phyloP scores from a whole-genome alignment of 2,888 invertebrate genomes.

The Nebria salina region DNA sequence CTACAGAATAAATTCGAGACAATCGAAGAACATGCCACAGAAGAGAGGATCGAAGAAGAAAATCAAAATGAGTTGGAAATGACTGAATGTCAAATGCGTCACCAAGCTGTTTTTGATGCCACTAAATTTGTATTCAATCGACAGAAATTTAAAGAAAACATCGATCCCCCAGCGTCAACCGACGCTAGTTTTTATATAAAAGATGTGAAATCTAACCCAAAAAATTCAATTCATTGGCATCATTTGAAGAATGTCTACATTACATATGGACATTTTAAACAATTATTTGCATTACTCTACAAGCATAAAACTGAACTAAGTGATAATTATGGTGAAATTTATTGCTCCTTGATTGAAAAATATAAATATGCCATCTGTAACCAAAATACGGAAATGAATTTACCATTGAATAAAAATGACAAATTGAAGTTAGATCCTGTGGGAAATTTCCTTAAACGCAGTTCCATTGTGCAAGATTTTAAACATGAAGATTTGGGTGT shows the following conservation, averaged over 20 bases:
- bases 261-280: slow-evolving; percentile 17
- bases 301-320: slow-evolving; percentile 12
- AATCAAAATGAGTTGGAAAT: slow-evolving; percentile 46
- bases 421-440: slow-evolving; percentile 25
- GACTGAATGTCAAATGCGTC: slow-evolving; percentile 28
- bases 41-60: slow-evolving; percentile 41
- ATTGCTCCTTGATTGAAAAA: slow-evolving; percentile 44
- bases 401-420: slow-evolving; percentile 19
- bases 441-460: slow-evolving; percentile 28
- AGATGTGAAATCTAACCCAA: slow-evolving; percentile 4
- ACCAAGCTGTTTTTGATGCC: slow-evolving; percentile 34
- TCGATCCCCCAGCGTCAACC: neutral
- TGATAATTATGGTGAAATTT: slow-evolving; percentile 25
- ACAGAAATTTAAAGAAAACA: slow-evolving; percentile 10
- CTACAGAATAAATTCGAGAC: slow-evolving; percentile 27
- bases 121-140: slow-evolving; percentile 26
- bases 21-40: slow-evolving; percentile 43
- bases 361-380: slow-evolving; percentile 46
- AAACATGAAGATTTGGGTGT: slow-evolving; percentile 45
- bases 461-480: slow-evolving; percentile 28
- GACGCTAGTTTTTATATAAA: neutral
- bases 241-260: slow-evolving; percentile 24
- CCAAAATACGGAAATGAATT: slow-evolving; percentile 39
- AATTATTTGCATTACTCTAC: slow-evolving; percentile 34
- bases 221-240: neutral